Evolutionary conservation across 2,113 vertebrate genomes (phyloP), one percentile per base, ranked within the genome.

Genomic region (Protobothrops flavoviridis): DNA sequence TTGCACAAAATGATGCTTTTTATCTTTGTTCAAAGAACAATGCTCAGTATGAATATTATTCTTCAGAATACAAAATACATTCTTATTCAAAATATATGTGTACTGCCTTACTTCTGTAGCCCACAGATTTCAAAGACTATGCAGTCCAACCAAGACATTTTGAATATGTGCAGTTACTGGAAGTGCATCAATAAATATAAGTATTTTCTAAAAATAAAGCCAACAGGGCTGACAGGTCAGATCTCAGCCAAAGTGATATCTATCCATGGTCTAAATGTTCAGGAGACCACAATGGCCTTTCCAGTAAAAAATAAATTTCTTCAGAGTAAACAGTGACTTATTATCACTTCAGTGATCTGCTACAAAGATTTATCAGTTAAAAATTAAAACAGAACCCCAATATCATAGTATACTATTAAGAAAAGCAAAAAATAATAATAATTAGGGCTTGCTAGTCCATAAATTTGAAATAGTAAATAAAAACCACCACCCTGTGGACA

Each of bases 391-490:
- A 90, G 57, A 53, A 90, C 45, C n/a, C 55, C 33, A 90, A 23
- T 50, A 59, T 61, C 74, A 33, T 86, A 52, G 9, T 56, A 85
- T 15, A 85, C 59, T 43, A 9, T 1, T 89, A 48, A 24, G 24
- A 17, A 85, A 85, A 59, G 64, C 20, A 45, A 53, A 43, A 89
- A 81, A 69, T 39, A 26, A 12, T 45, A 64, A 69, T 56, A 69
- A 91, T 89, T 93, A 85, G 59, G 33, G 13, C 13, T 29, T 93
- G 64, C 29, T 48, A 93, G 87, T 89, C 87, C 87, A 91, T 89
- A 91, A 89, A 93, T 85, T 88, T 59, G 43, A 85, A 85, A 91
- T 45, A 89, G 87, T 91, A 93, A 91, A 89, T 91, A 93, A 91
- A 91, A 91, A 91, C 81, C 74, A 93, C 48, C 45, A 90, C 93